Evolutionary conservation across 2,113 vertebrate species (phyloP), one percentile per base, ranked within the genome.

Genomic region (Myotis davidii): DNA sequence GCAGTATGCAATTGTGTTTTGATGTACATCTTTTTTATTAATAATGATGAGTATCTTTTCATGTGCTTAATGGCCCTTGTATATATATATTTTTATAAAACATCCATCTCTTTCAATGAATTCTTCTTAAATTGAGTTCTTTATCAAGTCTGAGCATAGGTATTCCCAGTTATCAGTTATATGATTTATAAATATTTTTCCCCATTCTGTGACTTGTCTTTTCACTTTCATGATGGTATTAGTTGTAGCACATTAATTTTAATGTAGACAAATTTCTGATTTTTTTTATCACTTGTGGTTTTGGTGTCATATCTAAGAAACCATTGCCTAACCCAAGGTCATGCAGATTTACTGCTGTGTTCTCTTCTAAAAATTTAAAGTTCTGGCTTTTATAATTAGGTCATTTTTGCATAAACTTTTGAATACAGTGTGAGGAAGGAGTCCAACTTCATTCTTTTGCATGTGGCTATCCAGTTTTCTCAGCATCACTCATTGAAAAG

Each of bases 161-260:
- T 50, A 39, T 64, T 10, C 88, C 17, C 27, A 54, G 9, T 93
- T 73, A 78, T 69, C 25, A 77, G 12, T n/a, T 85, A 18, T 16
- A 56, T 89, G 23, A 86, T 32, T 86, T 74, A 10, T 18, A 77
- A 72, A 39, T 72, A 54, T 65, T 82, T 83, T 88, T 45, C 79
- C 13, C 9, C 14, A 45, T 65, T 69, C 72, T 91, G 3, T 64
- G 8, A 16, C 18, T 72, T 10, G 2, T 81, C 32, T 52, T 82
- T 79, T 74, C 25, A 42, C 34, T 65, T 84, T 84, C 18, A 56
- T 90, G 9, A 48, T 76, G 16, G 5, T 56, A 50, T 81, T 37
- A 88, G 84, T 84, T 90, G 32, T 69, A 70, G 20, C 48, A 79
- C n/a, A 90, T 67, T 79, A 50, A 88, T 88, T 90, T 83, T 79